These are phyloP conservation scores for Eulemur rufifrons DNA, from an alignment of 2,113 vertebrate genomes.

Conservation along the genomic window DNA sequence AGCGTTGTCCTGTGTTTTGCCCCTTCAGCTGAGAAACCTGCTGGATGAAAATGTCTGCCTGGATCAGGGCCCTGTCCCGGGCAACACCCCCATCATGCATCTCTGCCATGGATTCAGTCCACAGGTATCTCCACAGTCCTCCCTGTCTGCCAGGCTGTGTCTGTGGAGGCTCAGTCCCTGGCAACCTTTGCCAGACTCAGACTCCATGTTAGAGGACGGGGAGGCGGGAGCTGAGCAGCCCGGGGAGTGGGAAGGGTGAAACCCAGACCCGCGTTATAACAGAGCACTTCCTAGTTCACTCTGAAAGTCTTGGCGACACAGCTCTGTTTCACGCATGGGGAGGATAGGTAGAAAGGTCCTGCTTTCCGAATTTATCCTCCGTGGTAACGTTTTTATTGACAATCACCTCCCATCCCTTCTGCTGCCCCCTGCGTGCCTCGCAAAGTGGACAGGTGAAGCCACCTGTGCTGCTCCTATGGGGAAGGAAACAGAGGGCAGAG, in stretches of 20 bases:
- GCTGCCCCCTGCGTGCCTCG: not conserved
- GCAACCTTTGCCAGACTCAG: not conserved
- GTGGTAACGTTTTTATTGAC: not conserved
- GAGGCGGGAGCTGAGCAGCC: not conserved
- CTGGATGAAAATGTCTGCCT: slow-evolving; percentile 68
- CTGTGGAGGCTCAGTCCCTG: not conserved
- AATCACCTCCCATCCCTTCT: not conserved
- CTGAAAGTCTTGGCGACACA: not conserved
- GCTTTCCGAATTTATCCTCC: not conserved
- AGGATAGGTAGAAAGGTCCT: not conserved
- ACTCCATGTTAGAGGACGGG: not conserved
- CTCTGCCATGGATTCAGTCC: not conserved
- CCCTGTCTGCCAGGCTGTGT: not conserved
- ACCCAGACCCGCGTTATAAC: not conserved
- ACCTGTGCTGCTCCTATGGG: not conserved
- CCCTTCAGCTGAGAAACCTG: slow-evolving; percentile 73
- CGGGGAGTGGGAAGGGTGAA: not conserved
- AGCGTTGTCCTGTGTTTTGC: not conserved
- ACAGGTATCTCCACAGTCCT: slow-evolving; percentile 56
- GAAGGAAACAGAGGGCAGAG: not conserved
- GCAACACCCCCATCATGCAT: slow-evolving; percentile 53
- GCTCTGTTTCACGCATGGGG: not conserved
- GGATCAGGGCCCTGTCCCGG: slow-evolving; percentile 51
- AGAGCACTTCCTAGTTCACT: not conserved
- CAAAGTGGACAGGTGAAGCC: not conserved